A percentile compares a stretch with the other conserved stretches of the same genome.
Conservation (phyloP, 2,797 vertebrate species). For the Semaprochilodus insignis region DNA sequence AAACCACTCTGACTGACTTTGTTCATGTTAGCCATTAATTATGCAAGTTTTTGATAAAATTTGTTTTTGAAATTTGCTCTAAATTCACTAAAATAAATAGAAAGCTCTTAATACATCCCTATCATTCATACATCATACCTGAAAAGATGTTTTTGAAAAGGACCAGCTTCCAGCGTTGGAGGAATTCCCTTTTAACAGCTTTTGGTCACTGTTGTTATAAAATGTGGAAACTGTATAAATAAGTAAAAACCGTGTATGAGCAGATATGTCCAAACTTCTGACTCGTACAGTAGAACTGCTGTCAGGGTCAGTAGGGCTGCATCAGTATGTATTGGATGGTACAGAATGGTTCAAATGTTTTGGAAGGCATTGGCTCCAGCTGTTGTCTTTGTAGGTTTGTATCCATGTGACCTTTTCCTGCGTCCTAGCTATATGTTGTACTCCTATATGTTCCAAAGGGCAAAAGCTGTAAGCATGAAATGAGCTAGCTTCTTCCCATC, state of each 20-base stretch:
- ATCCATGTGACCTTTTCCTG: slow-evolving; percentile 44
- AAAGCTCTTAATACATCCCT: too few relatives aligned
- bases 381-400: slow-evolving; percentile 21
- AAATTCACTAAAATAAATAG: too few relatives aligned
- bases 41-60: too few relatives aligned
- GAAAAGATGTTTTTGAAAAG: too few relatives aligned
- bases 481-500: slow-evolving; percentile 51
- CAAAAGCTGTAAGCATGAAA: slow-evolving; percentile 64
- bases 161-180: too few relatives aligned
- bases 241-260: neutral
- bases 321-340: neutral
- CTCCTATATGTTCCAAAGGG: slow-evolving; percentile 56
- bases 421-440: slow-evolving; percentile 20
- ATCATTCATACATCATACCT: too few relatives aligned
- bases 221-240: too few relatives aligned
- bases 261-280: neutral
- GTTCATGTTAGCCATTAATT: too few relatives aligned
- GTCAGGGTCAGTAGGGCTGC: neutral
- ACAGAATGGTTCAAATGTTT: neutral
- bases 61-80: too few relatives aligned
- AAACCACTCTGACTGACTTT: too few relatives aligned
- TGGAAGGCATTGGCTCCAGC: slow-evolving; percentile 31
- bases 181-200: too few relatives aligned
- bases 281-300: neutral
- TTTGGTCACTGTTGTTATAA: neutral